Evolutionary conservation across 1,140 invertebrate genomes (phyloP).

Genomic region (Camponotus floridanus): DNA sequence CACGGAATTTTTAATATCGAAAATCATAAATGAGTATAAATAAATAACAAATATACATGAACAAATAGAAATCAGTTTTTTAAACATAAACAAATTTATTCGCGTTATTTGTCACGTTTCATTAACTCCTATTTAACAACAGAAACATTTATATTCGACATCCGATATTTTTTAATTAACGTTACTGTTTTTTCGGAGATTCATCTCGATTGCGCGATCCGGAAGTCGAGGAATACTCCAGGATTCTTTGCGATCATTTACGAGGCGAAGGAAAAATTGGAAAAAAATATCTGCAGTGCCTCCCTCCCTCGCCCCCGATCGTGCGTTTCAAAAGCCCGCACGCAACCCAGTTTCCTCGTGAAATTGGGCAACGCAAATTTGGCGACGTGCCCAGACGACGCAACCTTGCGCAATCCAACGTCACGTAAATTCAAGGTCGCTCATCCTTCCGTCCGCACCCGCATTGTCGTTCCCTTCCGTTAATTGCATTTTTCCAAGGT

Average conservation of each 20-base stretch:
- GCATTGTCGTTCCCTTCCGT: conserved; percentile 8
- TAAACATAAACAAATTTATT: too few relatives aligned
- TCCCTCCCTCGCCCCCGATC: too few relatives aligned
- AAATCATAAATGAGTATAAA: neutral
- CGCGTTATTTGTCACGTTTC: neutral
- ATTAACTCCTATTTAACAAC: neutral
- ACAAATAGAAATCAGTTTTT: neutral
- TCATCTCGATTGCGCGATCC: conserved; percentile 26
- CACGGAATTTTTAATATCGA: neutral
- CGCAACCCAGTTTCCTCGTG: conserved; percentile 51
- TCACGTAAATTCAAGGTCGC: conserved; percentile 50
- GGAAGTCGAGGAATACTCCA: conserved; percentile 29
- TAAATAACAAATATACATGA: neutral
- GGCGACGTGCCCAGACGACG: conserved; percentile 42
- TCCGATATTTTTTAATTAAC: neutral
- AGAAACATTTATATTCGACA: too few relatives aligned
- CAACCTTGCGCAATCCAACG: conserved; percentile 55
- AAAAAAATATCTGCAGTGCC: neutral
- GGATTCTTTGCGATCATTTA: neutral
- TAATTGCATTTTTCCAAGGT: conserved; percentile 5
- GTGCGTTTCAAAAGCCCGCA: conserved; percentile 7
- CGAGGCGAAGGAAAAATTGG: conserved; percentile 8
- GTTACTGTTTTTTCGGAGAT: neutral
- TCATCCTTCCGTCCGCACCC: conserved; percentile 32
- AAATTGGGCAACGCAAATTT: conserved; percentile 71